Percentiles rank a stretch among this genome's conserved stretches.
phyloP scores from a whole-genome alignment of 2,888 invertebrate genomes.

The Blera fallax region DNA sequence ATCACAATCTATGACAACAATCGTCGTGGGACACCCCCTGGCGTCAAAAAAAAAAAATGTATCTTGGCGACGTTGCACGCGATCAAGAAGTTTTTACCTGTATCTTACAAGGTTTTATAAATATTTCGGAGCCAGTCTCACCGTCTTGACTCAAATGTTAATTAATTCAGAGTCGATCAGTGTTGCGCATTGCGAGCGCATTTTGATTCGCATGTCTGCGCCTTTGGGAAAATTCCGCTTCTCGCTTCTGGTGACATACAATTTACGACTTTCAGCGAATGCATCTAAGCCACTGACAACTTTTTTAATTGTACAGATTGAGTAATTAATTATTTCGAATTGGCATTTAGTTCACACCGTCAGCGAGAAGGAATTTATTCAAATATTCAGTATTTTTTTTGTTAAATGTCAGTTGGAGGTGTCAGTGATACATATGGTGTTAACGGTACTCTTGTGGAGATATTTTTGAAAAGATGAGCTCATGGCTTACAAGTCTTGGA shows the following conservation, averaged over 20 bases:
- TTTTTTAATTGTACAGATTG: neutral
- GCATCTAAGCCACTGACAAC: constrained; percentile 2
- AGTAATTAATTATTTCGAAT: constrained; percentile 42
- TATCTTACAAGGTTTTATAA: neutral
- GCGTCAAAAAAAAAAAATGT: constrained; percentile 10
- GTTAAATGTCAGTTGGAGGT: neutral
- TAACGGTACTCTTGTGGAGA: too few species aligned
- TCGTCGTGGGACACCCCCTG: constrained; percentile 27
- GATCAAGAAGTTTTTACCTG: constrained; percentile 35
- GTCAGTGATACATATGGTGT: neutral
- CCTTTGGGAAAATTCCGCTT: constrained; percentile 5
- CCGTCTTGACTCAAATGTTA: constrained; percentile 61
- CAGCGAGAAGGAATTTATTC: neutral
- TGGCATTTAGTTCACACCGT: constrained; percentile 25
- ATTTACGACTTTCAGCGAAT: neutral
- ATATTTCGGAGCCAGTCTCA: constrained; percentile 6
- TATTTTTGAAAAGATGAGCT: too few species aligned
- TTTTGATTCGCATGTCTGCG: neutral
- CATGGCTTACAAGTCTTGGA: too few species aligned
- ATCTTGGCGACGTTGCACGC: constrained; percentile 40
- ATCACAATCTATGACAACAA: constrained; percentile 15
- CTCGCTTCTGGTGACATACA: constrained; percentile 17
- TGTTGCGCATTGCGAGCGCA: constrained; percentile 26
- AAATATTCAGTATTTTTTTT: neutral
- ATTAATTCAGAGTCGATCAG: constrained; percentile 57